phyloP scores from a whole-genome alignment of 1,140 invertebrate genomes.

The Babylonia areolata region DNA sequence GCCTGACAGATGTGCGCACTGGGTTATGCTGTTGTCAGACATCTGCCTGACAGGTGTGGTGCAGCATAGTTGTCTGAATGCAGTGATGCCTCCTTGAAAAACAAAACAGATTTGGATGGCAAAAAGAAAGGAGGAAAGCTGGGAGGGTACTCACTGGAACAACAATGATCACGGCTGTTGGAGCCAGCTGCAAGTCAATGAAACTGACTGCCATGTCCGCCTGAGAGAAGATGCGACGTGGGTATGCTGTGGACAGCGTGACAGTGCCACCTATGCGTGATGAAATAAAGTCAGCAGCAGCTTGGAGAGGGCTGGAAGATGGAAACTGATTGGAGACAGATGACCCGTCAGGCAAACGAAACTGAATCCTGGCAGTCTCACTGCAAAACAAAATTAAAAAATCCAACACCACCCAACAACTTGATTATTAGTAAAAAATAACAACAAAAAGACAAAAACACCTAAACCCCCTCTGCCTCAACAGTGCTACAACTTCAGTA shows the following conservation, averaged over 20 bases:
- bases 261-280: slow-evolving; percentile 52
- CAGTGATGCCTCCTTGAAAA: too few relatives aligned
- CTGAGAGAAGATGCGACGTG: slow-evolving; percentile 83
- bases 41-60: too few relatives aligned
- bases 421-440: too few relatives aligned
- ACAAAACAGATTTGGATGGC: too few relatives aligned
- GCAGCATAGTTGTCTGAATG: too few relatives aligned
- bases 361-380: slow-evolving; percentile 84
- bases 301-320: slow-evolving; percentile 78
- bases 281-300: slow-evolving; percentile 80
- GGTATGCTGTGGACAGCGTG: slow-evolving; percentile 82
- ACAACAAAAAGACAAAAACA: not conserved
- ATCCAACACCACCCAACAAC: too few relatives aligned
- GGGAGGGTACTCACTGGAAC: slow-evolving; percentile 82
- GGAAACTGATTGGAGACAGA: slow-evolving; percentile 82
- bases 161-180: slow-evolving; percentile 87
- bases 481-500: too few relatives aligned
- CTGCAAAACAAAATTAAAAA: slow-evolving; percentile 50
- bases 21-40: too few relatives aligned
- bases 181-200: slow-evolving; percentile 84
- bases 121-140: too few relatives aligned
- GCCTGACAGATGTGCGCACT: too few relatives aligned
- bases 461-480: not conserved
- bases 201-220: slow-evolving; percentile 82
- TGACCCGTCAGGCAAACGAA: slow-evolving; percentile 87